A percentile compares a stretch with the other conserved stretches of the same genome.
phyloP scores from a whole-genome alignment of 2,888 invertebrate genomes.

The Reticulitermes lucifugus region DNA sequence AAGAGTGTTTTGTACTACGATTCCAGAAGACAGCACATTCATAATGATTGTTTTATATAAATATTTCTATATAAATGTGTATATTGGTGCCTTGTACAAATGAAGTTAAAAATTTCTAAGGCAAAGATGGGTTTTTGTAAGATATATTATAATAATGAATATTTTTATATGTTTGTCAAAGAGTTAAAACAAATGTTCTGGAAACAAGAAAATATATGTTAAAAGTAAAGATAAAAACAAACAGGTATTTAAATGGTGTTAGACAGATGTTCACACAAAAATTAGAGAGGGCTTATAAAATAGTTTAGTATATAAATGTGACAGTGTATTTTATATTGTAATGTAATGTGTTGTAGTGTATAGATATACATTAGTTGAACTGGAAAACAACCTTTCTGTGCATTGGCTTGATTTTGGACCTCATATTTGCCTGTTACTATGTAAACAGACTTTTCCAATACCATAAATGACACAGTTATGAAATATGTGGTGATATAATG shows the following conservation, averaged over 20 bases:
- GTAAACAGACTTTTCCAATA: too few species aligned
- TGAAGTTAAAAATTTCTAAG: slow-evolving; percentile 69
- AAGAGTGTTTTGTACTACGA: slow-evolving; percentile 47
- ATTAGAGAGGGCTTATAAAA: slow-evolving; percentile 41
- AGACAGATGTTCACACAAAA: slow-evolving; percentile 45
- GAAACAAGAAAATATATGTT: slow-evolving; percentile 49
- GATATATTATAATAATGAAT: slow-evolving; percentile 73
- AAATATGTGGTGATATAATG: too few species aligned
- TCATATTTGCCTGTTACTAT: background rate
- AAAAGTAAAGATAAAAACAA: slow-evolving; percentile 45
- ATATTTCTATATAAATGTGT: slow-evolving; percentile 55
- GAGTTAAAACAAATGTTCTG: slow-evolving; percentile 50
- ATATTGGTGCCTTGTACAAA: slow-evolving; percentile 67
- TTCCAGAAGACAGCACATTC: slow-evolving; percentile 50
- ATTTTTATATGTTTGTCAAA: slow-evolving; percentile 74
- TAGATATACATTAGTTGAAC: slow-evolving; percentile 12
- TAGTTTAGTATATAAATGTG: slow-evolving; percentile 47
- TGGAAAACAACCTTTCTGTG: background rate
- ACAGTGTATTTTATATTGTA: slow-evolving; percentile 52
- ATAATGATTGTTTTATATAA: slow-evolving; percentile 49
- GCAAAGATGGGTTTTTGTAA: slow-evolving; percentile 75
- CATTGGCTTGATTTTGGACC: slow-evolving; percentile 10
- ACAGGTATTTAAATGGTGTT: slow-evolving; percentile 52
- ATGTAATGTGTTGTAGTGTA: slow-evolving; percentile 45
- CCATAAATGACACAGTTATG: too few species aligned